Evolutionary conservation across 1,140 invertebrate genomes (phyloP), one percentile per base, ranked within the genome.

Genomic region (Bombus pascuorum): DNA sequence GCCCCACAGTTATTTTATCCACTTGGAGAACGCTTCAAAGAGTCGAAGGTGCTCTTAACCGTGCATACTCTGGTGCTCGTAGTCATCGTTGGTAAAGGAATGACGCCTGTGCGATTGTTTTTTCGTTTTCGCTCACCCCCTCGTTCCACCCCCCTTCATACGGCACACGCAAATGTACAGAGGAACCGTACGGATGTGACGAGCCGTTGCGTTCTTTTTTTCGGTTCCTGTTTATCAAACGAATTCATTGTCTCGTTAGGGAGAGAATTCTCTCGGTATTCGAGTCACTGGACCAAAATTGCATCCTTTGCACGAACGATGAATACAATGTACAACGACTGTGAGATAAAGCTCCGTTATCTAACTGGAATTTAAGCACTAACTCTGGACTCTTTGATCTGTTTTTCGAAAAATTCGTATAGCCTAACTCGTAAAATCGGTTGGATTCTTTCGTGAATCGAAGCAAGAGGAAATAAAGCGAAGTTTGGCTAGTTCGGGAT

Each of bases 71-170:
- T 80, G 66, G 84, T 80, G 72, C 79, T 86, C 39, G 86, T 86
- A 90, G 83, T 90, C 87, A 89, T 90, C 70, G 81, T 77, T 59
- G 86, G 82, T 78, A 90, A 91, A 91, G 91, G 91, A 91, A 92
- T 92, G 89, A 92, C 92, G 89, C 90, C 87, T 87, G 87, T 77
- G 70, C 79, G 39, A 91, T 91, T 91, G 90, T 91, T 87, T 89
- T 89, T 89, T 83, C 87, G 76, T 86, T 77, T 90, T 85, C 82
- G 34, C 53, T 22, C 71, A 66, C 3, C 22, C 28, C 6, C 22
- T 32, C 34, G 15, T 32, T 10, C 12, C 53, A 28, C 13, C 28
- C 37, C 8, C 6, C 2, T 44, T 1, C 28, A 1, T n/a, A 34
- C 65, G 32, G 13, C n/a, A 47, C 42, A 34, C 28, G 28, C 57